phyloP scores from a whole-genome alignment of 2,113 vertebrate genomes.

The Brachypteracias leptosomus region DNA sequence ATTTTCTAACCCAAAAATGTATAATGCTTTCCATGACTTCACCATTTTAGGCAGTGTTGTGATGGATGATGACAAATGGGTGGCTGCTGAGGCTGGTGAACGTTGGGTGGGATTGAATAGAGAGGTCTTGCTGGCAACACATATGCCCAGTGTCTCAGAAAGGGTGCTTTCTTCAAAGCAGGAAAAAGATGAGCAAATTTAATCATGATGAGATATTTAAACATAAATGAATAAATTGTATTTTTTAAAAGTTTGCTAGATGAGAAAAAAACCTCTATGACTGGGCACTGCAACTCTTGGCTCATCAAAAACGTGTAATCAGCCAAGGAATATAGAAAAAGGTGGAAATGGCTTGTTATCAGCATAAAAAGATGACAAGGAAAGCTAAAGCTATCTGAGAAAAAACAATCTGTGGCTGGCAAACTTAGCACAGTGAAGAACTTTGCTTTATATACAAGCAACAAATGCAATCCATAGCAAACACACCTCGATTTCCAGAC shows the following conservation, averaged over 20 bases:
- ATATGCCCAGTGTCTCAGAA: rapidly evolving
- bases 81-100: neutral
- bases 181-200: neutral
- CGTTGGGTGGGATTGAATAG: neutral
- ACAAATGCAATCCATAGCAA: neutral
- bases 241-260: neutral
- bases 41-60: neutral
- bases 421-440: neutral
- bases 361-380: neutral
- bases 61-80: neutral
- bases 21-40: neutral
- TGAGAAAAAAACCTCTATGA: neutral
- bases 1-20: neutral
- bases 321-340: neutral
- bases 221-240: neutral
- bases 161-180: neutral
- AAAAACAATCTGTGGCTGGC: neutral
- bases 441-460: neutral
- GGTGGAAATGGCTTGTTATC: neutral
- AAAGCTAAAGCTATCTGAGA: neutral
- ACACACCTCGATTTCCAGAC: neutral
- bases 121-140: neutral
- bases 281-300: neutral
- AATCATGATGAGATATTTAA: neutral
- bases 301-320: neutral